Base-by-base conservation (phyloP, 2,888 invertebrate species). In the Xestia ashworthii region DNA sequence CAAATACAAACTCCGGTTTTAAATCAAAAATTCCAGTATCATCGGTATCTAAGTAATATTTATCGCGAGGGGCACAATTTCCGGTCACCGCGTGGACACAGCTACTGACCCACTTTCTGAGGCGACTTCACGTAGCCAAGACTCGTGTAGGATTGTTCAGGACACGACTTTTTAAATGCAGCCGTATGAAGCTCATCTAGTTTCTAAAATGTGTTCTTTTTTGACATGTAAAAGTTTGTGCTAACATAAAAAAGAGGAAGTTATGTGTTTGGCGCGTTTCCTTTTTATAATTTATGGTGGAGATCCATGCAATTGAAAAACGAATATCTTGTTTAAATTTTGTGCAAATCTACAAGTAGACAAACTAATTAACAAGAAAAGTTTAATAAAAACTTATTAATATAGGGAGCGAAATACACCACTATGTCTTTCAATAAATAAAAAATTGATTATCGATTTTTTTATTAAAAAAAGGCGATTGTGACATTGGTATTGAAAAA, bases 51-150 rank as follows among this genome's bases (percentile, higher is more conserved):
- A 81, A 87, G 76, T 84, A 84, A 81, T 77, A 85, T 84, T 86
- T 85, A 86, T 85, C 77, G 74, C 53, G 48, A 69, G 90, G 88
- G 89, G 90, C 88, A 91, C 88, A 88, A 87, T 92, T 93, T 94
- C 94, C 93, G 93, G 93, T 93, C 94, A 94, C 86, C 86, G 93
- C 89, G 83, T 90, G 91, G 89, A 85, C 87, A 83, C 82, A 82
- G 87, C 87, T 81, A 87, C 85, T 94, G 94, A 94, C 95, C 95
- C 93, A 93, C 87, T 93, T 93, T 94, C 53, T 68, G 48, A 73
- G 65, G 46, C 73, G 74, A 76, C 83, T 82, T 74, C 66, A 53
- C 76, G 64, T 53, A 75, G 78, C 78, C 65, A 85, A 85, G 77
- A 71, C 62, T 68, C 55, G 4, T 55, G 71, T 77, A 32, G 32